A percentile compares a stretch with the other conserved stretches of the same genome.
phyloP scores from a whole-genome alignment of 53 echinoderm and acorn worm genomes.

The Holothuria scabra region DNA sequence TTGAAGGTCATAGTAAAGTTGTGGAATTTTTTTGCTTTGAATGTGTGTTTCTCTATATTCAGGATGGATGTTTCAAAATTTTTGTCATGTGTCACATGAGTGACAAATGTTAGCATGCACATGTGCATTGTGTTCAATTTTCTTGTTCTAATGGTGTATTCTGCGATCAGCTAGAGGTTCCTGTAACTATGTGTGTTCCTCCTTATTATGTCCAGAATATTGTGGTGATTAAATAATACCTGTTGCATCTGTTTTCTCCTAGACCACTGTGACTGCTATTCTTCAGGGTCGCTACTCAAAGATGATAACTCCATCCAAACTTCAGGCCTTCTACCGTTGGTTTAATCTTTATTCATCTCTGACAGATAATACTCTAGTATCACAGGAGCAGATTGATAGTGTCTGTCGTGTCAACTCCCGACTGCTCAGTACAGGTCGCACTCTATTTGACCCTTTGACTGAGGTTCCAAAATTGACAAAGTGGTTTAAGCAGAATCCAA shows the following conservation, averaged over 20 bases:
- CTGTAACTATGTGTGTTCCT: too few species aligned
- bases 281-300: constrained; percentile 87
- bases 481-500: constrained; percentile 90
- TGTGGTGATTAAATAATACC: background rate
- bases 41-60: too few species aligned
- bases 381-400: constrained; percentile 81
- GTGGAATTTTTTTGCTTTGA: too few species aligned
- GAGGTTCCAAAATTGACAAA: constrained; percentile 86
- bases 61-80: too few species aligned
- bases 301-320: constrained; percentile 75
- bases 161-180: too few species aligned
- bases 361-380: constrained; percentile 80
- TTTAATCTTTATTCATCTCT: constrained; percentile 92
- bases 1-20: too few species aligned
- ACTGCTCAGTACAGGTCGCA: constrained; percentile 73
- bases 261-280: constrained; percentile 84
- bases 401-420: constrained; percentile 54
- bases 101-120: too few species aligned
- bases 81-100: too few species aligned
- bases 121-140: too few species aligned
- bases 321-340: constrained; percentile 97
- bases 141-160: too few species aligned
- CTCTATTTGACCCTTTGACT: constrained; percentile 85
- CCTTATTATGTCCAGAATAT: too few species aligned
- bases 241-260: constrained; percentile 14